Evolutionary conservation across 1,140 invertebrate species (phyloP), one percentile per base, ranked within the genome.

Genomic region (Spodoptera litura): DNA sequence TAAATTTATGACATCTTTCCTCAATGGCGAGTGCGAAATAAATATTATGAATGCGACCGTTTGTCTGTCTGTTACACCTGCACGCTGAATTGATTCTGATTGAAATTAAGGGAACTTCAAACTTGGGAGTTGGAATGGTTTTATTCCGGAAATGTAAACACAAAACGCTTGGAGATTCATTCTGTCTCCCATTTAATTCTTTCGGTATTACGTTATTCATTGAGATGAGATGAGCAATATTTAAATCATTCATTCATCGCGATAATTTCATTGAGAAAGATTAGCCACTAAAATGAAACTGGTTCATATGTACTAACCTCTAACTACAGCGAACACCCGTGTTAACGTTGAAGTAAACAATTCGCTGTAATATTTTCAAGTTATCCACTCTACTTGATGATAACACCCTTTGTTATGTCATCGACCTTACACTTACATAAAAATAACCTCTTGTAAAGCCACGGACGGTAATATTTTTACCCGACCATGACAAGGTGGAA

Each of bases 1-100:
- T 25, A 74, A 59, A 74, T 74, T 61, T 61, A 59, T 59, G 72
- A 44, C 55, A 52, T 58, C 56, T 58, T 74, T 52, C 25, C 38
- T 62, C 11, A 49, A 27, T 31, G 66, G 49, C 12, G 25, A 70
- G 27, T 53, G 27, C 44, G 66, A 49, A 53, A 52, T 70, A 53
- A 70, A 70, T 52, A 52, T 53, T 31, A 70, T 66, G 38, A 49
- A 49, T 49, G 61, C 35, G 38, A 49, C 3, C 11, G 27, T 61
- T 49, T 15, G 62, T 66, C 15, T 49, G 15, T 49, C 62, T 49
- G 15, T 49, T 49, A 49, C 38, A 10, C 35, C n/a, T 44, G 10
- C 15, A 44, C 61, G 38, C 31, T 44, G 38, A 44, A 44, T 44
- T 44, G 31, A 31, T 35, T 31, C 15, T 61, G 58, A 61, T 35